Evolutionary conservation across 2,888 invertebrate species (phyloP).

Genomic region (Oscheius sp.): DNA sequence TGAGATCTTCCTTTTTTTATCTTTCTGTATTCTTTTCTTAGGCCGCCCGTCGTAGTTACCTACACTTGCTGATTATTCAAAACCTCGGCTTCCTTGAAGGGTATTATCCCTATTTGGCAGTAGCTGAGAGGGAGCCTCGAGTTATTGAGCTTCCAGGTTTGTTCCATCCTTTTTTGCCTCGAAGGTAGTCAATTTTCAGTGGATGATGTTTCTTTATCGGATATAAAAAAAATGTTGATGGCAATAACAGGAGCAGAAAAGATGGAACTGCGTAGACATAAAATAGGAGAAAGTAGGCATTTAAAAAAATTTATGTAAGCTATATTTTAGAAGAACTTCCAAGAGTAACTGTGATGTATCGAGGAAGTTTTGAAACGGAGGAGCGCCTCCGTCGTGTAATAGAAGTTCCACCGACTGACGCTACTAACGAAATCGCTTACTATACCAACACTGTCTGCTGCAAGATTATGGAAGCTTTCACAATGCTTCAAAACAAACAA

Average conservation of each 20-base stretch:
- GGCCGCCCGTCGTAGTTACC: neutral
- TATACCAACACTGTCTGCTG: neutral
- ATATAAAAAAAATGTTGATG: neutral
- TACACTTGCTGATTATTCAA: neutral
- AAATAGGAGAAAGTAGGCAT: too few species aligned
- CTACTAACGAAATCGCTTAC: neutral
- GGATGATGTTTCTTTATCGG: neutral
- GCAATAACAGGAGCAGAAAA: neutral
- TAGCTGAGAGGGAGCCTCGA: neutral
- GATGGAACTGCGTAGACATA: neutral
- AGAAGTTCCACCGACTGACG: neutral
- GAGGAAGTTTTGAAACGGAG: neutral
- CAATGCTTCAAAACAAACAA: neutral
- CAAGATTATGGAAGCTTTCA: neutral
- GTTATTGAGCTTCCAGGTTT: neutral
- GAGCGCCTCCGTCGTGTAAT: neutral
- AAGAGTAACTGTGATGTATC: neutral
- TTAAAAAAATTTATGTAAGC: neutral
- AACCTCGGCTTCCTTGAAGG: neutral
- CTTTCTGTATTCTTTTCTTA: neutral
- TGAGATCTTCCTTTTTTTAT: neutral
- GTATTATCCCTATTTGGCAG: neutral
- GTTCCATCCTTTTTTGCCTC: neutral
- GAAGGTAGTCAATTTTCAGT: neutral
- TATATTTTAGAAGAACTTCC: neutral